A percentile compares a stretch with the other conserved stretches of the same genome.
These are phyloP conservation scores for Idaea dimidiata DNA, from an alignment of 2,888 invertebrate species.

Conservation along the genomic window DNA sequence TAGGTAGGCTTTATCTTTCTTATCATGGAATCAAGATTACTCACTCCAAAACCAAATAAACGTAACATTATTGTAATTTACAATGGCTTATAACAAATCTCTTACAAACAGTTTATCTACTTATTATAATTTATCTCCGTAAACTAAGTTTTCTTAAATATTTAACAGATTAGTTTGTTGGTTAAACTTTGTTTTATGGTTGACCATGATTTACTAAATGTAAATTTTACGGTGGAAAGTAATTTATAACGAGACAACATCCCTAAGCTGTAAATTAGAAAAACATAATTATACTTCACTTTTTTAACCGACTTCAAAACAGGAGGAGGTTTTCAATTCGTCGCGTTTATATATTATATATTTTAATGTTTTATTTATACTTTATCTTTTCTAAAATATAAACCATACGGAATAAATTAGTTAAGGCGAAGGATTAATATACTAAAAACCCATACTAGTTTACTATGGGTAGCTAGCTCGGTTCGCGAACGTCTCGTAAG, in stretches of 20 bases:
- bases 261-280: conserved; percentile 4
- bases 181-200: background rate
- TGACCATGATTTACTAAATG: background rate
- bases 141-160: background rate
- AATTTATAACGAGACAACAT: background rate
- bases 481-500: no score
- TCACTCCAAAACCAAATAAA: conserved; percentile 10
- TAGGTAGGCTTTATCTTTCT: background rate
- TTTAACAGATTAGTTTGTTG: conserved; percentile 1
- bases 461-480: no score
- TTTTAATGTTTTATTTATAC: no score
- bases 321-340: no score
- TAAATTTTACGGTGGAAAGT: background rate
- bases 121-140: conserved; percentile 5
- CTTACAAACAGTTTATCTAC: background rate
- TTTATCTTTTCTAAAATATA: no score
- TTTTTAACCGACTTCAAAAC: background rate
- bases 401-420: no score
- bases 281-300: background rate
- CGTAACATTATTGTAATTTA: conserved; percentile 14
- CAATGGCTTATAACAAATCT: conserved; percentile 1
- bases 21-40: background rate
- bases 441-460: no score
- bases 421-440: no score
- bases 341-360: no score